These are phyloP conservation scores for Andrena haemorrhoa DNA, from an alignment of 2,888 invertebrate genomes.

Conservation along the genomic window DNA sequence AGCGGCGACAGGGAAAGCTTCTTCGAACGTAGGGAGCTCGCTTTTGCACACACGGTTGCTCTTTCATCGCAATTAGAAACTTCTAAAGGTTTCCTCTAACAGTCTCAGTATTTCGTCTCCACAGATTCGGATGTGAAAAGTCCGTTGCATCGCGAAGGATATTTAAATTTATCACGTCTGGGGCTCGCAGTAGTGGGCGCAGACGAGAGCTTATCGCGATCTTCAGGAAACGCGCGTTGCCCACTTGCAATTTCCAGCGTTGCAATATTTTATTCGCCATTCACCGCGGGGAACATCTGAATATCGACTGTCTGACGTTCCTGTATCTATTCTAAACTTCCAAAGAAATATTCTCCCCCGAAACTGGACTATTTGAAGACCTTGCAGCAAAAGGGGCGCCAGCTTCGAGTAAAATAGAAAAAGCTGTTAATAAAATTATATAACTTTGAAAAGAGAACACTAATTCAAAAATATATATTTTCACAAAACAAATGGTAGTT, in stretches of 20 bases:
- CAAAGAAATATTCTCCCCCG: too few relatives aligned
- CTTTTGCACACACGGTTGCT: too few relatives aligned
- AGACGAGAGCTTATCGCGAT: slow-evolving; percentile 60
- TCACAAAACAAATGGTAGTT: too few relatives aligned
- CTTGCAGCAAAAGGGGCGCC: too few relatives aligned
- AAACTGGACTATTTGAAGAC: too few relatives aligned
- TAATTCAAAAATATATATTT: too few relatives aligned
- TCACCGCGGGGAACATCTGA: not conserved
- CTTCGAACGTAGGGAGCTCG: not conserved
- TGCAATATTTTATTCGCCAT: slow-evolving; percentile 5
- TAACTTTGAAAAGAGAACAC: too few relatives aligned
- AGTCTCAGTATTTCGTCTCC: not conserved
- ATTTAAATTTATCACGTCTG: slow-evolving; percentile 38
- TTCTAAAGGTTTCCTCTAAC: not conserved
- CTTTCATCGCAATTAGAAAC: not conserved
- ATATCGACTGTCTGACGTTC: not conserved
- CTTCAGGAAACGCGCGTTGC: slow-evolving; percentile 62
- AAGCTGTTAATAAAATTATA: too few relatives aligned
- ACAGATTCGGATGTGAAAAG: not conserved
- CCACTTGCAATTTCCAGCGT: slow-evolving; percentile 47
- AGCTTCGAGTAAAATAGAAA: too few relatives aligned
- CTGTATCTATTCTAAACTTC: not conserved
- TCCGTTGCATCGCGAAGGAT: slow-evolving; percentile 10
- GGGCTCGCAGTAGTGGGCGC: slow-evolving; percentile 49
- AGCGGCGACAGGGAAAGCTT: not conserved